Evolutionary conservation across 2,797 vertebrate genomes (phyloP).

Genomic region (Vireo griseus): DNA sequence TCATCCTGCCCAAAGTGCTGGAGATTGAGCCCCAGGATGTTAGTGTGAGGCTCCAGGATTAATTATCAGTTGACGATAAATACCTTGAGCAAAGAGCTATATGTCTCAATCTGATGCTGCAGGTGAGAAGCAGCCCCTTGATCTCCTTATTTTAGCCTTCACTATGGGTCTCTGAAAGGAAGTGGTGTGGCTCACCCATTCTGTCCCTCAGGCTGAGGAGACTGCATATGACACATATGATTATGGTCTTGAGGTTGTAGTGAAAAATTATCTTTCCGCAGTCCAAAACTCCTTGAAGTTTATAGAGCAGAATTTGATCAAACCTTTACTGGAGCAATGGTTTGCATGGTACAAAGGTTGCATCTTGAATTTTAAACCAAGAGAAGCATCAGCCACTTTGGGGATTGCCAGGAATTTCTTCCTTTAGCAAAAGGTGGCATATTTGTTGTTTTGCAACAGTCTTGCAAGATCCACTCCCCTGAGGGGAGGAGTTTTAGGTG

Average conservation of each 20-base stretch:
- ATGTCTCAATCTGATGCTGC: not conserved
- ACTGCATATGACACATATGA: not conserved
- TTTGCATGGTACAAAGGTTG: not conserved
- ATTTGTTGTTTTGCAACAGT: conserved; percentile 10
- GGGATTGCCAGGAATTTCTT: not conserved
- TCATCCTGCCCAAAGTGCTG: not conserved
- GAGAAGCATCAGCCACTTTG: not conserved
- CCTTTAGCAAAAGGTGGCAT: conserved; percentile 4
- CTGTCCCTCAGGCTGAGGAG: not conserved
- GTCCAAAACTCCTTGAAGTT: not conserved
- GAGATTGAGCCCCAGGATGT: not conserved
- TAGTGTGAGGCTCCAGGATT: not conserved
- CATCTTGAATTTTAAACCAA: not conserved
- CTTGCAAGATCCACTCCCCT: conserved; percentile 22
- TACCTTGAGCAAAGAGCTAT: not conserved
- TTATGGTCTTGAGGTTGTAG: not conserved
- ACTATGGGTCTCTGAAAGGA: not conserved
- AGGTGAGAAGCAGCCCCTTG: not conserved
- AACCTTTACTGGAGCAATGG: not conserved
- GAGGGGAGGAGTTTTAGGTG: conserved; percentile 20
- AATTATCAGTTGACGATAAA: not conserved
- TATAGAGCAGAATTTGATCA: not conserved
- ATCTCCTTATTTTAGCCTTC: not conserved
- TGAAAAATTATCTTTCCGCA: not conserved
- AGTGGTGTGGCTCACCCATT: not conserved